A percentile compares a stretch with the other conserved stretches of the same genome.
Conservation (phyloP, 1,140 invertebrate genomes). For the Steinernema feltiae region DNA sequence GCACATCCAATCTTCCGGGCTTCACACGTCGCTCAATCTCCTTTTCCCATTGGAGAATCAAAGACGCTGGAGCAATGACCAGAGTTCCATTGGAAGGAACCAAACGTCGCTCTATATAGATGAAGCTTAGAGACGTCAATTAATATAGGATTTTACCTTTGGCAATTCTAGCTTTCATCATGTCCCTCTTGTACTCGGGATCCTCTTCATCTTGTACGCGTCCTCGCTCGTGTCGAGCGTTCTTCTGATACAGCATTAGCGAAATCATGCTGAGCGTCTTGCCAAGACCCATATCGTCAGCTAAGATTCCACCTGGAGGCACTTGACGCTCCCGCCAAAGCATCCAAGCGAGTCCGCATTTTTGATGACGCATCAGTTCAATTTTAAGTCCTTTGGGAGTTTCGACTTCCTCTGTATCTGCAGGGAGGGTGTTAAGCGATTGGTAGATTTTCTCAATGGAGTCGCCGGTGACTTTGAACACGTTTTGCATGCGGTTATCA, state of each 20-base stretch:
- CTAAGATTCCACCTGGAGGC: constrained; percentile 70
- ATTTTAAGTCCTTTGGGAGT: constrained; percentile 40
- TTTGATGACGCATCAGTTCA: constrained; percentile 76
- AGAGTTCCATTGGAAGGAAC: constrained; percentile 67
- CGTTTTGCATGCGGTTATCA: constrained; percentile 31
- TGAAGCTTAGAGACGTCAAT: neutral
- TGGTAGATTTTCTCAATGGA: constrained; percentile 35
- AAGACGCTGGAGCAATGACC: constrained; percentile 76
- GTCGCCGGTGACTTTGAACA: constrained; percentile 35
- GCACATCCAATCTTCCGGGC: constrained; percentile 65
- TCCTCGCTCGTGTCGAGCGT: constrained; percentile 17
- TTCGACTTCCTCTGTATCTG: constrained; percentile 39
- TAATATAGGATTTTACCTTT: constrained; percentile 49
- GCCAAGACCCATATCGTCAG: constrained; percentile 87
- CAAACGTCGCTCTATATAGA: constrained; percentile 46
- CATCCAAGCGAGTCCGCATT: constrained; percentile 78
- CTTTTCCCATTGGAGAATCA: constrained; percentile 73
- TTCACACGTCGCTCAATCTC: constrained; percentile 70
- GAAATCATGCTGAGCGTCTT: constrained; percentile 89
- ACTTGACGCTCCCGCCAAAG: constrained; percentile 76
- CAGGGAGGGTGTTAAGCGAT: constrained; percentile 20
- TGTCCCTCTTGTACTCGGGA: constrained; percentile 39
- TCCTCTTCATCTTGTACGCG: constrained; percentile 22
- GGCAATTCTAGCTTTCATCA: constrained; percentile 28
- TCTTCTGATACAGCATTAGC: constrained; percentile 64